These are phyloP conservation scores for Globicephala melas DNA, from an alignment of 2,113 vertebrate genomes.

Conservation along the genomic window DNA sequence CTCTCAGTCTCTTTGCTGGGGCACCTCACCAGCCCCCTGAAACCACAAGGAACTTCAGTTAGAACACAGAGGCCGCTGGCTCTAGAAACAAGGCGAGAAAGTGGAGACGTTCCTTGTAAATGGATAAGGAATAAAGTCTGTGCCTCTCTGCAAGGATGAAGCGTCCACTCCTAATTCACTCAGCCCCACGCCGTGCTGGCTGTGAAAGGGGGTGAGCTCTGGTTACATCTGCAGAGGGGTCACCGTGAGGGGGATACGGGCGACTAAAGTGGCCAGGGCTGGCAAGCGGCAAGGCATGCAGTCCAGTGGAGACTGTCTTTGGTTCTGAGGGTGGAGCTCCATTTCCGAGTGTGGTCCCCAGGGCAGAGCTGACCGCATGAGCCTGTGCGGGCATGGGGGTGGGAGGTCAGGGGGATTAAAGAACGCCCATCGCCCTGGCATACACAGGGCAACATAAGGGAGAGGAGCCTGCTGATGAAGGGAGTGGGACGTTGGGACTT, in stretches of 20 bases:
- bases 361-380: not conserved
- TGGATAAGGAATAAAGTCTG: not conserved
- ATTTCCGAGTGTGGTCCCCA: not conserved
- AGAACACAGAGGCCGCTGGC: not conserved
- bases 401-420: not conserved
- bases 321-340: not conserved
- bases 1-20: not conserved
- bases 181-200: rapidly evolving
- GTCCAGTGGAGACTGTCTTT: not conserved
- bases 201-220: not conserved
- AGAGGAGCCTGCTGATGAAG: not conserved
- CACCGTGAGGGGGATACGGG: not conserved
- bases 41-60: not conserved
- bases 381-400: not conserved
- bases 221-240: not conserved
- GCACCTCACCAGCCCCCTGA: not conserved
- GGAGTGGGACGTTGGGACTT: not conserved
- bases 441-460: rapidly evolving
- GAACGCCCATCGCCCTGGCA: not conserved
- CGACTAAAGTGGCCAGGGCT: not conserved
- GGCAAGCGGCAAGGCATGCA: rapidly evolving
- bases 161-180: too few relatives aligned
- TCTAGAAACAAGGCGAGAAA: not conserved
- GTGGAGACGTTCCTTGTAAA: not conserved
- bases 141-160: not conserved